Evolutionary conservation across 2,888 invertebrate genomes (phyloP).

Genomic region (Pomacea canaliculata): DNA sequence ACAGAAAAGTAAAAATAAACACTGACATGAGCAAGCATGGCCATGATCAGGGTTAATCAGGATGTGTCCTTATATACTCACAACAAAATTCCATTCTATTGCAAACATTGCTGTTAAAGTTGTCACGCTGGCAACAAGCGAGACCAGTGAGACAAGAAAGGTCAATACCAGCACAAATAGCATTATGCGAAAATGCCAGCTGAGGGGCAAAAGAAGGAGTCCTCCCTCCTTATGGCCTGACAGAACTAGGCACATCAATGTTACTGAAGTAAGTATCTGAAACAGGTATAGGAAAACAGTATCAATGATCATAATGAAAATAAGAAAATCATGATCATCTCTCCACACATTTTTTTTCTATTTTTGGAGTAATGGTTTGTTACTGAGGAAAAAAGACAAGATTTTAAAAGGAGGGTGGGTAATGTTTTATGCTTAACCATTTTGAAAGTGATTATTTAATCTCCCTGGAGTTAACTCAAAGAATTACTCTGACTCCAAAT

Average conservation of each 20-base stretch:
- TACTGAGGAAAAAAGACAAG: not conserved
- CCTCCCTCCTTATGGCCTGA: slow-evolving; percentile 46
- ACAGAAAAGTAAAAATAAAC: no score
- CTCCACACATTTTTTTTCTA: not conserved
- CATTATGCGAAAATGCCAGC: slow-evolving; percentile 59
- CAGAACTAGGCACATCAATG: slow-evolving; percentile 47
- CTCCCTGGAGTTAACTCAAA: no score
- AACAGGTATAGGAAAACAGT: not conserved
- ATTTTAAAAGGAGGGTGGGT: no score
- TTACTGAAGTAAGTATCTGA: slow-evolving; percentile 48
- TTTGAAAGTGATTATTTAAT: no score
- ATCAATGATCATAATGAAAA: no score
- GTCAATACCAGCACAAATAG: slow-evolving; percentile 52
- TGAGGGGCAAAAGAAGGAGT: slow-evolving; percentile 48
- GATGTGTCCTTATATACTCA: slow-evolving; percentile 16
- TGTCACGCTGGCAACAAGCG: slow-evolving; percentile 45
- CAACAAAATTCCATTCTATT: slow-evolving; percentile 54
- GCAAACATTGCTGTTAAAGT: slow-evolving; percentile 45
- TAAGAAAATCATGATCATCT: no score
- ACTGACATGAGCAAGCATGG: no score
- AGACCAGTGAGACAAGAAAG: slow-evolving; percentile 38
- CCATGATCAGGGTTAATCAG: no score
- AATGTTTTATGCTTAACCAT: no score
- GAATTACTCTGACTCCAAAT: no score
- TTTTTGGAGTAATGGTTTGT: not conserved